phyloP scores from a whole-genome alignment of 2,797 vertebrate genomes.

The Kryptopterus vitreolus region DNA sequence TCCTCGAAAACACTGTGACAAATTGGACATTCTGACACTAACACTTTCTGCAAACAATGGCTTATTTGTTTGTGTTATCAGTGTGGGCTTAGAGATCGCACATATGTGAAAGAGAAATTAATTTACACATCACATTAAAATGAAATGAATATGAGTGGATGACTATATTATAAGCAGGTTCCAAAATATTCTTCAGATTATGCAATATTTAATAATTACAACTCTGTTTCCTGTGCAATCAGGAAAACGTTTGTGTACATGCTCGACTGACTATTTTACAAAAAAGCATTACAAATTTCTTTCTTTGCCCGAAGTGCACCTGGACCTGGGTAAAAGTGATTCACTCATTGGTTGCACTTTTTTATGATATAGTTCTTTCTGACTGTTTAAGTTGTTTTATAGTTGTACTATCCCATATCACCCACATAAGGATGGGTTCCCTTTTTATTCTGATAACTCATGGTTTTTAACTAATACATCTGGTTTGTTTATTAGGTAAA shows the following conservation, averaged over 20 bases:
- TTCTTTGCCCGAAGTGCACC: too few species aligned
- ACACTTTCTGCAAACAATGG: slow-evolving; percentile 11
- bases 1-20: slow-evolving; percentile 9
- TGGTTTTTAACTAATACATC: too few species aligned
- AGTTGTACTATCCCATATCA: too few species aligned
- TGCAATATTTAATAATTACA: neutral
- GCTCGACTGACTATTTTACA: neutral
- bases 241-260: neutral
- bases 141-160: too few species aligned
- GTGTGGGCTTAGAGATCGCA: neutral
- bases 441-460: too few species aligned
- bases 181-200: neutral
- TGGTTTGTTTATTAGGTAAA: too few species aligned
- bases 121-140: neutral
- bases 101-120: neutral
- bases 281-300: neutral
- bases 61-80: slow-evolving; percentile 9
- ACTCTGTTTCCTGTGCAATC: neutral
- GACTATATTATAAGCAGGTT: neutral
- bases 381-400: too few species aligned
- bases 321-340: too few species aligned
- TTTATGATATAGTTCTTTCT: too few species aligned
- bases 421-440: too few species aligned
- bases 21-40: slow-evolving; percentile 6
- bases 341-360: too few species aligned